A percentile compares a stretch with the other conserved stretches of the same genome.
Evolutionary conservation across 2,797 vertebrate species (phyloP).

Genomic region (Periophthalmus magnuspinnatus): DNA sequence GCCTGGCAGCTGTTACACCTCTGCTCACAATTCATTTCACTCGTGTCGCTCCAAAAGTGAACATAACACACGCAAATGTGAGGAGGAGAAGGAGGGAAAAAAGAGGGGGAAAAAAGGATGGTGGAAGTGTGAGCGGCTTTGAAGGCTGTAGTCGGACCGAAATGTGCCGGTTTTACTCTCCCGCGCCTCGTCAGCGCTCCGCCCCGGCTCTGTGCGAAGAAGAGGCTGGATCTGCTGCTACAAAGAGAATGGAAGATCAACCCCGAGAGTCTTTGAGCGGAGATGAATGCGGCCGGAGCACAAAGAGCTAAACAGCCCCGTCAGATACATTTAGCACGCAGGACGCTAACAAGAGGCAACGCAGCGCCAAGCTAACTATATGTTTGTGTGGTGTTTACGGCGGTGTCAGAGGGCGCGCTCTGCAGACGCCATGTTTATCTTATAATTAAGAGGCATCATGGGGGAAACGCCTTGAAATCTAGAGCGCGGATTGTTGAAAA

Average conservation of each 20-base stretch:
- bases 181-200: slow-evolving; percentile 69
- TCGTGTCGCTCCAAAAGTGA: slow-evolving; percentile 45
- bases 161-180: slow-evolving; percentile 71
- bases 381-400: slow-evolving; percentile 21
- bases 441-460: slow-evolving; percentile 17
- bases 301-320: slow-evolving; percentile 64
- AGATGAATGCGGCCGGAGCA: slow-evolving; percentile 62
- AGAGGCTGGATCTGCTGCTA: slow-evolving; percentile 57
- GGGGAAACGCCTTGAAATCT: background rate
- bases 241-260: slow-evolving; percentile 79
- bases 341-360: slow-evolving; percentile 20
- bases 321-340: slow-evolving; percentile 41
- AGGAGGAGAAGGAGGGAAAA: slow-evolving; percentile 14
- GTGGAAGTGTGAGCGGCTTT: slow-evolving; percentile 65
- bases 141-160: slow-evolving; percentile 71
- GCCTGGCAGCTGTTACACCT: slow-evolving; percentile 47
- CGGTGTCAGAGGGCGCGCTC: slow-evolving; percentile 1
- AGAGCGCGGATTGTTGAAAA: background rate
- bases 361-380: slow-evolving; percentile 11
- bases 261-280: slow-evolving; percentile 58
- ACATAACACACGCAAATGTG: slow-evolving; percentile 64
- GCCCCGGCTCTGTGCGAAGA: slow-evolving; percentile 61
- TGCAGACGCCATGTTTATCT: slow-evolving; percentile 17
- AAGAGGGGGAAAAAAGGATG: slow-evolving; percentile 24
- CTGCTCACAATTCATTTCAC: slow-evolving; percentile 47